A percentile compares a stretch with the other conserved stretches of the same genome.
Conservation (phyloP, 2,113 vertebrate genomes). For the Chaetodon trifascialis region DNA sequence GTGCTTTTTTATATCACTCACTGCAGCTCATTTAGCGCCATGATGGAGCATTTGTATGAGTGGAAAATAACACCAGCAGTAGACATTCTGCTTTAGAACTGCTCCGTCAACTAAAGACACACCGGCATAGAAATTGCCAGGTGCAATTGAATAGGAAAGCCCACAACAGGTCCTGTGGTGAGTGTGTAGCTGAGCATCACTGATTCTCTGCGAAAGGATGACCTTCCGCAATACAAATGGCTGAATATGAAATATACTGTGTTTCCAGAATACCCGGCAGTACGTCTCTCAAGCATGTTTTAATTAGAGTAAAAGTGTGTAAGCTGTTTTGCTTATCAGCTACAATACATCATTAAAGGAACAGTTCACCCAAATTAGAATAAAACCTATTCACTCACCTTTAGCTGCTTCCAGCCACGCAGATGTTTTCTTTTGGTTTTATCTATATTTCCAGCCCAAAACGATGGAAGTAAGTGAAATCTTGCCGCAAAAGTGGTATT, state of each 20-base stretch:
- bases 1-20: conserved; percentile 47
- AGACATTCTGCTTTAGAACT: conserved; percentile 46
- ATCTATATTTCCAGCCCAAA: neutral
- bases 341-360: neutral
- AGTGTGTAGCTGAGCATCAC: conserved; percentile 42
- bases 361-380: neutral
- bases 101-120: conserved; percentile 51
- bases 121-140: conserved; percentile 40
- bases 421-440: neutral
- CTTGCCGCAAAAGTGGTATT: neutral
- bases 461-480: neutral
- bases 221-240: conserved; percentile 34
- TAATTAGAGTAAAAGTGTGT: conserved; percentile 16
- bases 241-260: conserved; percentile 9
- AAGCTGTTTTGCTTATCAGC: neutral
- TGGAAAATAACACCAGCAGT: conserved; percentile 56
- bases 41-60: conserved; percentile 64
- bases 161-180: conserved; percentile 35
- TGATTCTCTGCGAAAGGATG: conserved; percentile 30
- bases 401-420: neutral
- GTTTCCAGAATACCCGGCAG: neutral
- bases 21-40: conserved; percentile 59
- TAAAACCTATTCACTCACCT: neutral
- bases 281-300: conserved; percentile 5
- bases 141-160: conserved; percentile 40